Evolutionary conservation across 2,797 vertebrate species (phyloP).

Genomic region (Sebastes baramenuke): DNA sequence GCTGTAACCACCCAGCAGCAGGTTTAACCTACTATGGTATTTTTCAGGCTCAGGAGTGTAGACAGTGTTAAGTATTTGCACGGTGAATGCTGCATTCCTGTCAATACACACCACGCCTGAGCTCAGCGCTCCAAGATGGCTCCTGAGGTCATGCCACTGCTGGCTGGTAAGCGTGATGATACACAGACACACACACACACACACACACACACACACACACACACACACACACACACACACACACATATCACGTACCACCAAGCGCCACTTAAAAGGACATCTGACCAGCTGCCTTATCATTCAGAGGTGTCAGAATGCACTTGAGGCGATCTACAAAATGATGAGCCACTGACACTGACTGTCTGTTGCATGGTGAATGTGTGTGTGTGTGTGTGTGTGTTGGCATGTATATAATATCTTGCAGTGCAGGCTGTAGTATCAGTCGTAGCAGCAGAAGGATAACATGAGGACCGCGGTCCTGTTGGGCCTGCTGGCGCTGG

Average conservation of each 20-base stretch:
- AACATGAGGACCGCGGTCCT: constrained; percentile 77
- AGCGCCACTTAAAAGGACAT: constrained; percentile 87
- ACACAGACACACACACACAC: constrained; percentile 33
- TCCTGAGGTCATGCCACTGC: constrained; percentile 68
- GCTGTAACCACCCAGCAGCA: not conserved
- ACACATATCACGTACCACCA: constrained; percentile 64
- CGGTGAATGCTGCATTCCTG: constrained; percentile 62
- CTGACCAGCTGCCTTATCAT: constrained; percentile 80
- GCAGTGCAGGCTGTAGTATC: not conserved
- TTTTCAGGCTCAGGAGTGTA: constrained; percentile 35
- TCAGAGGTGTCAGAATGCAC: constrained; percentile 87
- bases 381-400: constrained; percentile 55
- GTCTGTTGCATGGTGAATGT: constrained; percentile 43
- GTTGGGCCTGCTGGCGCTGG: constrained; percentile 79
- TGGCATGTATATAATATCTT: constrained; percentile 67
- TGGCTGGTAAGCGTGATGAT: constrained; percentile 49
- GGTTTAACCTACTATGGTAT: constrained; percentile 64
- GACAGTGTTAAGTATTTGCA: constrained; percentile 60
- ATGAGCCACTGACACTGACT: constrained; percentile 67
- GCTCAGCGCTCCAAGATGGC: constrained; percentile 76
- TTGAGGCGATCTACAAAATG: constrained; percentile 80
- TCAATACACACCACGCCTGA: constrained; percentile 74
- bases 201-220: constrained; percentile 45
- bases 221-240: constrained; percentile 40
- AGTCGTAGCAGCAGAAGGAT: constrained; percentile 49